phyloP scores from a whole-genome alignment of 23 tunicate genomes.

The Styela plicata region DNA sequence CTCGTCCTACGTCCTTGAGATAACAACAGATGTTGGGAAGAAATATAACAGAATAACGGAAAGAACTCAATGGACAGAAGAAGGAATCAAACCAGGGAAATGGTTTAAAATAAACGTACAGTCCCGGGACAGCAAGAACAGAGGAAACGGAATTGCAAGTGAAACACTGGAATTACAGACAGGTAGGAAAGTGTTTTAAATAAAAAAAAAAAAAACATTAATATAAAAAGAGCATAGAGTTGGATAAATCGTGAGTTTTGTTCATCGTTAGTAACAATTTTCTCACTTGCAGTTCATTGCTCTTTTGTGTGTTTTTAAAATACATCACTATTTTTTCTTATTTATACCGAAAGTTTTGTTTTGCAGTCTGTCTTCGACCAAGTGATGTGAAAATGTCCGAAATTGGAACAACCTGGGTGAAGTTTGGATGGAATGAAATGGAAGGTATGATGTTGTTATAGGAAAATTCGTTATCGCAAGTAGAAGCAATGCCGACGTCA shows the following conservation, averaged over 20 bases:
- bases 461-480: too few relatives aligned
- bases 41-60: neutral
- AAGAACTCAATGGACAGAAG: constrained; percentile 1
- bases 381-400: constrained; percentile 15
- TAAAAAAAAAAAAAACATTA: too few relatives aligned
- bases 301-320: too few relatives aligned
- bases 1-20: constrained; percentile 18
- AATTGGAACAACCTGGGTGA: constrained; percentile 19
- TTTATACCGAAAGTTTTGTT: too few relatives aligned
- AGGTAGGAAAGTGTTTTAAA: too few relatives aligned
- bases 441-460: constrained; percentile 25
- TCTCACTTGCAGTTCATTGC: too few relatives aligned
- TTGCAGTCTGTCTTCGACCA: constrained; percentile 16
- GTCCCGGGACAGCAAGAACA: constrained; percentile 18
- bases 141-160: constrained; percentile 26
- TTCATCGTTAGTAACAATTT: too few relatives aligned
- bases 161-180: constrained; percentile 12
- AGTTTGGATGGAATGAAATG: constrained; percentile 17
- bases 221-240: too few relatives aligned
- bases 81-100: constrained; percentile 22
- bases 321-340: too few relatives aligned
- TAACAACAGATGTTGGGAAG: constrained; percentile 19
- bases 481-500: too few relatives aligned
- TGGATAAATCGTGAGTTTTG: too few relatives aligned
- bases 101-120: constrained; percentile 17